Evolutionary conservation across 2,797 vertebrate genomes (phyloP), one percentile per base, ranked within the genome.

Genomic region (Ibycter americanus): DNA sequence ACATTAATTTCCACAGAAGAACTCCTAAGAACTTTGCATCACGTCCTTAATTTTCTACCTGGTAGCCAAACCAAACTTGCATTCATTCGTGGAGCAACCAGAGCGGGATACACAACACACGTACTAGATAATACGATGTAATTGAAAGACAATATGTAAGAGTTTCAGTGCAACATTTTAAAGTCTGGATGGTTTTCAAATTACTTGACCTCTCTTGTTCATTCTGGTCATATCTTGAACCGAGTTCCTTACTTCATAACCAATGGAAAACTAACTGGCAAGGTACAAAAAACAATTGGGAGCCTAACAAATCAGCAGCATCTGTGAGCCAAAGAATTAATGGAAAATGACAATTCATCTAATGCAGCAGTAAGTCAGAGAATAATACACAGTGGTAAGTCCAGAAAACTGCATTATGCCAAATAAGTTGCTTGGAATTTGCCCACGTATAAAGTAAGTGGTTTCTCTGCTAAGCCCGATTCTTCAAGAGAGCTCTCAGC

Each of bases 251-350:
- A 34, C 81, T 89, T 79, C 67, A 84, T 58, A 83, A 91, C 26
- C 67, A 47, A 44, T 2, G 34, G 55, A 83, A 91, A 91, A 82
- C 42, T 42, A 68, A 72, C 52, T 80, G 84, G 51, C 71, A 83
- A 90, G 26, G 12, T 25, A 70, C 0, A 61, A 77, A 83, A 55
- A 66, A 70, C 6, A 55, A 34, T 3, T 5, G 22, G 6, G 47
- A 62, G 13, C n/a, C 54, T 21, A 47, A 73, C 11, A 83, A 65
- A 71, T 38, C 52, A 55, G 74, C 61, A 74, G 56, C 56, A 76
- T 29, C 84, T 68, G 25, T 26, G 31, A 92, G 94, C 77, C 90
- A 93, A 93, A 70, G 73, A 87, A 83, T 16, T 87, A 82, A 87
- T 70, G 66, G 66, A 55, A 90, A 93, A 80, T 21, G 17, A 55